Percentiles rank a stretch among this genome's conserved stretches.
Evolutionary conservation across 2,888 invertebrate genomes (phyloP).

Genomic region (Miltochrista miniata): DNA sequence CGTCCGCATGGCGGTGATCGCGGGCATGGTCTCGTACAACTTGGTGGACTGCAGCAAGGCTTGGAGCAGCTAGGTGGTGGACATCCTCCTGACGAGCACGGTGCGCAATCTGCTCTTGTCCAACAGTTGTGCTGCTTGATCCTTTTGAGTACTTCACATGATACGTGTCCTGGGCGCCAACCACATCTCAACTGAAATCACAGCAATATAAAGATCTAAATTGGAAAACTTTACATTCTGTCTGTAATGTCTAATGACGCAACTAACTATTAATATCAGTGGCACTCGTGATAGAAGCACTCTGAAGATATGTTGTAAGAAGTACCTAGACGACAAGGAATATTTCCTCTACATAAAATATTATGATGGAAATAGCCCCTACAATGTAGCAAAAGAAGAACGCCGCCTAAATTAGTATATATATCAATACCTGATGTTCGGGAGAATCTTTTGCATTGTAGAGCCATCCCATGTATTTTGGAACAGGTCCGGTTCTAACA

Average conservation of each 20-base stretch:
- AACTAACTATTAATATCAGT: too few species aligned
- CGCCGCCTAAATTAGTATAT: too few species aligned
- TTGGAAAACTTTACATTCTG: too few species aligned
- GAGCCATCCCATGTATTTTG: slow-evolving; percentile 75
- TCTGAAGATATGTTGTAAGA: too few species aligned
- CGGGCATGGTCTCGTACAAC: neutral
- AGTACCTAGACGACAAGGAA: too few species aligned
- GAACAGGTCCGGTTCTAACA: slow-evolving; percentile 67
- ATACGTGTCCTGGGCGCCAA: slow-evolving; percentile 79
- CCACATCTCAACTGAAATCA: slow-evolving; percentile 68
- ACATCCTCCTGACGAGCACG: slow-evolving; percentile 36
- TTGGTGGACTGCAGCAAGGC: neutral
- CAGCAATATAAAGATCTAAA: neutral
- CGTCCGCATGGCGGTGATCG: neutral
- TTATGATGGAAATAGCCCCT: too few species aligned
- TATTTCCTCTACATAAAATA: too few species aligned
- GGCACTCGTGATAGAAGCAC: too few species aligned
- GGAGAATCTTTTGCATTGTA: slow-evolving; percentile 73
- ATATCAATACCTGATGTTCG: slow-evolving; percentile 63
- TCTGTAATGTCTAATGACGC: too few species aligned
- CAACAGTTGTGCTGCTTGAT: slow-evolving; percentile 69
- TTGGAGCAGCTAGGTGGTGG: slow-evolving; percentile 1
- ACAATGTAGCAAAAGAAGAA: too few species aligned
- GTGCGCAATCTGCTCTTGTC: slow-evolving; percentile 51
- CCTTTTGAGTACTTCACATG: slow-evolving; percentile 66